Base-by-base conservation (phyloP, 2,888 invertebrate genomes). In the Parnassius smintheus region DNA sequence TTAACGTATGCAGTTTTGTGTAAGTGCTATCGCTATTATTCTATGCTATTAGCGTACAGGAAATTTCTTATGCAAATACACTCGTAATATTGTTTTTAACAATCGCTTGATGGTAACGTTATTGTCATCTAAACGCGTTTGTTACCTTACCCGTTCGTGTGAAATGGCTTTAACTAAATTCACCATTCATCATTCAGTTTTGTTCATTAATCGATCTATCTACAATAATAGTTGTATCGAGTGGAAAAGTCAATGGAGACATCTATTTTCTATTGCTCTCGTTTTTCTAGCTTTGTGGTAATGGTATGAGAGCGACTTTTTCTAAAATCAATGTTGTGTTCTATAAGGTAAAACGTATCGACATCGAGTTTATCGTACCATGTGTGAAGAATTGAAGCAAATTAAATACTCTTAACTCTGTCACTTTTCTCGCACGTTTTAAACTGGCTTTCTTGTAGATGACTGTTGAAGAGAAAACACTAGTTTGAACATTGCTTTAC, bases 211-310 rank as follows among this genome's bases (percentile, higher is more conserved):
- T 68, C 66, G 62, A 68, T 67, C 64, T 64, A 62, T 66, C 7
- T 35, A 35, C 35, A 35, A 35, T 35, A 35, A 4, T 35, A 69
- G 66, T 68, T 64, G 61, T 64, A 72, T 67, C 58, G 66, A 74
- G 61, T 62, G 69, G 59, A 72, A 74, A 74, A 73, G 71, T 69
- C 22, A 41, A n/a, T 51, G 50, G 18, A 22, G 22, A 50, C 55
- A 44, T 61, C 48, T 58, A 59, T 70, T 70, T 72, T 70, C 68
- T 64, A 68, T 65, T 61, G 64, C 59, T 65, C 74, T 57, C 62
- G 75, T 71, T 70, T 67, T 68, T 67, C 71, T 52, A 35, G 56
- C 44, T 53, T 48, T 25, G 44, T 48, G 12, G 18, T 35, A 51
- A 11, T 18, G 35, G 35, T 22, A 49, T 25, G 41, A 9, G 55